phyloP scores from a whole-genome alignment of 2,797 vertebrate species.

The Alectoris magna region DNA sequence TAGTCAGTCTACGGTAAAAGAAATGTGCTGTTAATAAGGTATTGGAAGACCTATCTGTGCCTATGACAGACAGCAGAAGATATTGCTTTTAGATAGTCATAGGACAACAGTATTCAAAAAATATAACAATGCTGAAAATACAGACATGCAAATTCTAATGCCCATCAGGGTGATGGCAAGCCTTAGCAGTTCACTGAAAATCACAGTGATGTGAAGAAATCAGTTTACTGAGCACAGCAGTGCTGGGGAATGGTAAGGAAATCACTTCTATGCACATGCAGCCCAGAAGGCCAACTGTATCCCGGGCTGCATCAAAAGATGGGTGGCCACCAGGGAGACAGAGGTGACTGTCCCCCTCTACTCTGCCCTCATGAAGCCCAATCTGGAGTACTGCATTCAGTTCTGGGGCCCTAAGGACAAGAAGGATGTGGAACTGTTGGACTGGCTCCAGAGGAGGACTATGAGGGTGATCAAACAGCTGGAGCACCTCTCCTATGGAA shows the following conservation, averaged over 20 bases:
- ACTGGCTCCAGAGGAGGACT: not conserved
- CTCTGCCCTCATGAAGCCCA: not conserved
- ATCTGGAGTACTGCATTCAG: not conserved
- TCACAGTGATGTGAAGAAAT: not conserved
- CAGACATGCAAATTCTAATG: not conserved
- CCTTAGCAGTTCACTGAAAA: not conserved
- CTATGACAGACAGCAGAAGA: not conserved
- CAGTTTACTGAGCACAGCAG: accelerated
- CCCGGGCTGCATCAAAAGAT: no score
- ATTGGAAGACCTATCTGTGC: not conserved
- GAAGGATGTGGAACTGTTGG: not conserved
- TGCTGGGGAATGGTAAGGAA: not conserved
- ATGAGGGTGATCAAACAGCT: not conserved
- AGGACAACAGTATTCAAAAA: not conserved
- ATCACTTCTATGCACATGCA: not conserved
- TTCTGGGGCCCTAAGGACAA: not conserved
- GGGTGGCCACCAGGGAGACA: no score
- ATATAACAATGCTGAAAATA: not conserved
- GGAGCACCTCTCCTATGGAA: not conserved
- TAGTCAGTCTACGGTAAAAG: not conserved
- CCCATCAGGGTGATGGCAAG: not conserved
- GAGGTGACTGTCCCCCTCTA: not conserved
- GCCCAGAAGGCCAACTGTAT: no score
- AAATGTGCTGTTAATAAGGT: not conserved
- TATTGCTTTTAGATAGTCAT: not conserved